These are phyloP conservation scores for Rhopalosiphum padi DNA, from an alignment of 1,140 invertebrate genomes.

Conservation along the genomic window DNA sequence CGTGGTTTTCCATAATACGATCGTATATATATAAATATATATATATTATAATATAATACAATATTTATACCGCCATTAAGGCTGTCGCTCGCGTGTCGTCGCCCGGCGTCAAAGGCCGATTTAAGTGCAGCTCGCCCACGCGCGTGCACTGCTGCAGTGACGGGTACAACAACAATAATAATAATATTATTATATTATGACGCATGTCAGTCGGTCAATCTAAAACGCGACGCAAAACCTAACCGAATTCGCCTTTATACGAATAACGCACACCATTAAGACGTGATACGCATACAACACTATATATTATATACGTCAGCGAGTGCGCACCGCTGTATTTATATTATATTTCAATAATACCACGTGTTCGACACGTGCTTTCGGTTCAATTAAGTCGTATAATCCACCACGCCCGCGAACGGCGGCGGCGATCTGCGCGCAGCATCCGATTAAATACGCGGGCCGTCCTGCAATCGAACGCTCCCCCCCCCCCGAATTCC, in stretches of 20 bases:
- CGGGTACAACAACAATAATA: too few species aligned
- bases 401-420: not conserved
- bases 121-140: not conserved
- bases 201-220: not conserved
- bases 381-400: conserved; percentile 5
- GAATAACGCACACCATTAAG: too few species aligned
- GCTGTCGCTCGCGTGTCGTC: not conserved
- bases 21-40: not conserved
- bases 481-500: fast-evolving
- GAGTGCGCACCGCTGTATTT: too few species aligned
- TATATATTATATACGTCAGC: too few species aligned
- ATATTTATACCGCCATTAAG: not conserved
- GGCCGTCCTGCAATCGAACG: not conserved
- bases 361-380: not conserved
- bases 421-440: not conserved
- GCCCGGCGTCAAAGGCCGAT: not conserved
- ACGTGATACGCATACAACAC: too few species aligned
- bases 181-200: too few species aligned
- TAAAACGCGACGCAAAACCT: not conserved
- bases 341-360: too few species aligned
- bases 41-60: not conserved
- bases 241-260: not conserved
- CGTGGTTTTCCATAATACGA: not conserved
- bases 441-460: not conserved
- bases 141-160: too few species aligned